Evolutionary conservation across 1,140 invertebrate genomes (phyloP).

Genomic region (Trialeurodes vaporariorum): DNA sequence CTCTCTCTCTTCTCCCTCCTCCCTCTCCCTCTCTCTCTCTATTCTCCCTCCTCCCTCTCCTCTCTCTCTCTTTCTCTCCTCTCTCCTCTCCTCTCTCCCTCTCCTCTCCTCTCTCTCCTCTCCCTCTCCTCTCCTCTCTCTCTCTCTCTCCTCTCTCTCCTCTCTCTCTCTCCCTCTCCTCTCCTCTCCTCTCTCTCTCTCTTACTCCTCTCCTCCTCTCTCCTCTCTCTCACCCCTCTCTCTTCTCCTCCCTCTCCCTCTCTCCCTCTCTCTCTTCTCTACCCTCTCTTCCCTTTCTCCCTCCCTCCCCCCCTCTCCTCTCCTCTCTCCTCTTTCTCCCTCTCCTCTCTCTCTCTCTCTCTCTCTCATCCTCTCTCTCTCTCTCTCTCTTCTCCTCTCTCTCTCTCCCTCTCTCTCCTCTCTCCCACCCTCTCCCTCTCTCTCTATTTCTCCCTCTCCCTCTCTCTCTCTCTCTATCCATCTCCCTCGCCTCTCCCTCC

Average conservation of each 20-base stretch:
- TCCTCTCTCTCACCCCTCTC: slow-evolving; percentile 10
- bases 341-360: slow-evolving; percentile 9
- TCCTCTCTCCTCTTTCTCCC: slow-evolving; percentile 8
- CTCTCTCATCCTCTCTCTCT: slow-evolving; percentile 7
- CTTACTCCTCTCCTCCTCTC: slow-evolving; percentile 7
- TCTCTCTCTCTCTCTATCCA: not conserved
- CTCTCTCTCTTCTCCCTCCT: too few species aligned
- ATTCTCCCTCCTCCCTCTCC: not conserved
- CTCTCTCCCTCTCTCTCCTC: slow-evolving; percentile 16
- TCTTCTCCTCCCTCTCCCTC: too few species aligned
- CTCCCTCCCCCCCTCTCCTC: slow-evolving; percentile 8
- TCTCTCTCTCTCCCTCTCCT: too few species aligned
- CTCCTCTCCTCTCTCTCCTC: too few species aligned
- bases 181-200: too few species aligned
- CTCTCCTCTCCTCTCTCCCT: too few species aligned
- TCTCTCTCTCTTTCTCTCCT: too few species aligned
- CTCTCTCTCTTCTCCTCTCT: slow-evolving; percentile 12
- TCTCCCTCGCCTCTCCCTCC: too few species aligned
- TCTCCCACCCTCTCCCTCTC: not conserved
- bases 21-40: not conserved
- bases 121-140: too few species aligned
- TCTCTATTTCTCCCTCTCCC: not conserved
- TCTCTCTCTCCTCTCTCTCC: too few species aligned
- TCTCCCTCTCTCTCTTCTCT: slow-evolving; percentile 3
- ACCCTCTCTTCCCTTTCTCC: slow-evolving; percentile 12